Percentiles rank a stretch among this genome's conserved stretches.
These are phyloP conservation scores for Platyscapa corneri DNA, from an alignment of 1,140 invertebrate species.

Conservation along the genomic window DNA sequence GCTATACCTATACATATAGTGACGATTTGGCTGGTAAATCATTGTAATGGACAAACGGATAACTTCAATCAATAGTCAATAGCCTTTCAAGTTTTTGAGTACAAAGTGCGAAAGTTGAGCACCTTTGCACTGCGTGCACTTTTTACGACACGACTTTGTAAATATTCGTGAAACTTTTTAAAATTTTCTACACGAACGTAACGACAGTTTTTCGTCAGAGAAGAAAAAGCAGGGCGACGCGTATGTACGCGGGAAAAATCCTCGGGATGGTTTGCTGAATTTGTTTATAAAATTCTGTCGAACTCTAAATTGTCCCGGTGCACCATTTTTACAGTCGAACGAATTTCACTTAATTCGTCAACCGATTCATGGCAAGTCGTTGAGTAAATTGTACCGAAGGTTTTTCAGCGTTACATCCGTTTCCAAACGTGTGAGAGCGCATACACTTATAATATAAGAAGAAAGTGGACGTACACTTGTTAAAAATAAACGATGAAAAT, in stretches of 20 bases:
- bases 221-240: not conserved
- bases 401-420: not conserved
- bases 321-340: no score
- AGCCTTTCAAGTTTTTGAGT: not conserved
- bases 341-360: not conserved
- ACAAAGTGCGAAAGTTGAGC: not conserved
- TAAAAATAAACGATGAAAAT: conserved; percentile 40
- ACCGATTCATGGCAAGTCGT: not conserved
- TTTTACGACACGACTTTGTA: conserved; percentile 27
- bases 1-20: not conserved
- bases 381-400: not conserved
- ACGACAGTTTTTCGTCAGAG: not conserved
- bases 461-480: conserved; percentile 47
- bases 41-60: not conserved
- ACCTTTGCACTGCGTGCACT: not conserved
- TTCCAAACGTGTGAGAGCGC: conserved; percentile 1
- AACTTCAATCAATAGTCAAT: not conserved
- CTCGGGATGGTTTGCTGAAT: no score
- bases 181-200: not conserved
- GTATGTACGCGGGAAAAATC: no score
- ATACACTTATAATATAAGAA: conserved; percentile 31
- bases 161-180: conserved; percentile 1
- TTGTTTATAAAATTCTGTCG: no score
- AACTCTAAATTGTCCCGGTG: no score
- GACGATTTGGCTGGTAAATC: not conserved